phyloP scores from a whole-genome alignment of 37 sponge, comb jelly and placozoan species.

The Beroe ovata region DNA sequence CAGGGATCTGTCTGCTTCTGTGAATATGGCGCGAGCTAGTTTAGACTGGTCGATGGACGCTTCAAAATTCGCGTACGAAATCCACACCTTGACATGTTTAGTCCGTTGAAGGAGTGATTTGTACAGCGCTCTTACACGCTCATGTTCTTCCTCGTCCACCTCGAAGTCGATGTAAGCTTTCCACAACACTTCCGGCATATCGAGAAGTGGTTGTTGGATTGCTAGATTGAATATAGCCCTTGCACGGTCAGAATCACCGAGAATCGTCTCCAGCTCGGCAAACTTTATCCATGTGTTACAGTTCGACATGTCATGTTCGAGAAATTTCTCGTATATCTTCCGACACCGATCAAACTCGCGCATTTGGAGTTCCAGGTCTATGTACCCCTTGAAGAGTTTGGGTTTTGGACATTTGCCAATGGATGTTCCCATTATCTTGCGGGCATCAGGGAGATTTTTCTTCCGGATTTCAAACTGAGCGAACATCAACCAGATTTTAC shows the following conservation, averaged over 20 bases:
- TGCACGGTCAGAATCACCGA: slow-evolving; percentile 87
- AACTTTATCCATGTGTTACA: slow-evolving; percentile 96
- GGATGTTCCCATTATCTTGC: slow-evolving; percentile 88
- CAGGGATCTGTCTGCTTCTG: slow-evolving; percentile 73
- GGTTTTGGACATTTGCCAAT: slow-evolving; percentile 95
- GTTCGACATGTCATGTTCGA: slow-evolving; percentile 81
- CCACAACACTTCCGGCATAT: slow-evolving; percentile 99
- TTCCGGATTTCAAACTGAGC: slow-evolving; percentile 95
- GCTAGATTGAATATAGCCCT: slow-evolving; percentile 93
- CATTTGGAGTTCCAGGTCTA: slow-evolving; percentile 94
- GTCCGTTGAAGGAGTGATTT: slow-evolving; percentile 86
- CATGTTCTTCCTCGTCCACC: slow-evolving; percentile 81
- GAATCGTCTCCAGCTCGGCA: slow-evolving; percentile 85
- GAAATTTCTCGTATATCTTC: slow-evolving; percentile 96
- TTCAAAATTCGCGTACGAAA: slow-evolving; percentile 92
- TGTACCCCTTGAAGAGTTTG: slow-evolving; percentile 92
- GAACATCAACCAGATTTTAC: slow-evolving; percentile 95
- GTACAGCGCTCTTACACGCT: slow-evolving; percentile 78
- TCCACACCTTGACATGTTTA: slow-evolving; percentile 97
- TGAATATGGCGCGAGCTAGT: slow-evolving; percentile 71
- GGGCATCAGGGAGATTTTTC: slow-evolving; percentile 81
- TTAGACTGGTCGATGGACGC: slow-evolving; percentile 43
- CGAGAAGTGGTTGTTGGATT: slow-evolving; percentile 85
- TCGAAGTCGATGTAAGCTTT: slow-evolving; percentile 99
- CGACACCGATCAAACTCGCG: slow-evolving; percentile 96